A percentile compares a stretch with the other conserved stretches of the same genome.
Conservation (phyloP, 2,888 invertebrate species). For the Melinaea marsaeus region DNA sequence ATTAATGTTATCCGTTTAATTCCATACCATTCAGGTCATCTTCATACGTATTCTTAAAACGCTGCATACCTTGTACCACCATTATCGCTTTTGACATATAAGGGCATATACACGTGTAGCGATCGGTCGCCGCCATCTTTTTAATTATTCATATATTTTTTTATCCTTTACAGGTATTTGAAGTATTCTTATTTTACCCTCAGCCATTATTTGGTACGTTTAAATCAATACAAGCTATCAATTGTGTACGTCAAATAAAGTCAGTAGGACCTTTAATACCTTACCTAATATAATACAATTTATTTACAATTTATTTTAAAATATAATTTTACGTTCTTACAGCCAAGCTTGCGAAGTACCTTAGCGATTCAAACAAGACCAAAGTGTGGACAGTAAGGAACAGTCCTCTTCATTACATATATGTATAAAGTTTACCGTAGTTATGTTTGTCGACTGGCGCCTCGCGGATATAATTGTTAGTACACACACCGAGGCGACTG, state of each 20-base stretch:
- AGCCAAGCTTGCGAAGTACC: constrained; percentile 14
- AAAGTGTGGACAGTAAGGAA: constrained; percentile 34
- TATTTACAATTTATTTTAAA: background rate
- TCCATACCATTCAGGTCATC: constrained; percentile 17
- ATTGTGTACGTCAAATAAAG: no score
- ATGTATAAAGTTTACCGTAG: constrained; percentile 45
- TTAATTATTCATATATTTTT: background rate
- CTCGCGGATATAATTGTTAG: constrained; percentile 67
- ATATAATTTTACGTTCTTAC: background rate
- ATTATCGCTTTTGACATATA: constrained; percentile 24
- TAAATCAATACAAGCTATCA: no score
- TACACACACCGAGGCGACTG: constrained; percentile 66
- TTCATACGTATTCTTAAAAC: constrained; percentile 20
- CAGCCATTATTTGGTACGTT: no score
- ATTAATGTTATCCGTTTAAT: constrained; percentile 26
- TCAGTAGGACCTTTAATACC: no score
- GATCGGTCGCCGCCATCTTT: constrained; percentile 14
- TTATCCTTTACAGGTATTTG: no score
- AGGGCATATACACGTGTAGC: constrained; percentile 20
- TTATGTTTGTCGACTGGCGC: constrained; percentile 71
- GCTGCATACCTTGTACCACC: constrained; percentile 20
- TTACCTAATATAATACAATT: background rate
- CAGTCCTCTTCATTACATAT: constrained; percentile 38
- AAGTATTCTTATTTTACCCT: no score
- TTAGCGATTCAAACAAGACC: constrained; percentile 20